Conservation (phyloP, 2,888 invertebrate genomes). For the Meganola albula region DNA sequence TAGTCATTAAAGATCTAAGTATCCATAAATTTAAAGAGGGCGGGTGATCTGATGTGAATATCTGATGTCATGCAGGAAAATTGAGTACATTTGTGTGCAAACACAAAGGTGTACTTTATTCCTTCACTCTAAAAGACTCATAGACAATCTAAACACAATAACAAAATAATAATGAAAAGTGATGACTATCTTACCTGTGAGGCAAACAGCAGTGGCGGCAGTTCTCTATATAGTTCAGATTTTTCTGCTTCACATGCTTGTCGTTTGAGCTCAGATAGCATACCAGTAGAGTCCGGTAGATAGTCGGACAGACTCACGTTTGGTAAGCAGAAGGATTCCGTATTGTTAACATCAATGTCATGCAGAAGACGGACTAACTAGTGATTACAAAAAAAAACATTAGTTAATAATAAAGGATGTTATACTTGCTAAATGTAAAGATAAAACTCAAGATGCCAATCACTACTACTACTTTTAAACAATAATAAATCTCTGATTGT, state of each 20-base stretch:
- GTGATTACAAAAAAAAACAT: background rate
- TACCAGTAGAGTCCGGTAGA: constrained; percentile 51
- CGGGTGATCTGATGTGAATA: too few relatives aligned
- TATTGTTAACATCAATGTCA: constrained; percentile 54
- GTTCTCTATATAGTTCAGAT: constrained; percentile 40
- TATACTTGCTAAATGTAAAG: background rate
- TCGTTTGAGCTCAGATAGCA: constrained; percentile 39
- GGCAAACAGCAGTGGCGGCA: constrained; percentile 55
- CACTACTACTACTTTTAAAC: background rate
- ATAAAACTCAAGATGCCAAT: background rate
- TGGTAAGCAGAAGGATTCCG: constrained; percentile 46
- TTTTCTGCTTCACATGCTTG: constrained; percentile 42
- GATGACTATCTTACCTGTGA: constrained; percentile 67
- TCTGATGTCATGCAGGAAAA: too few relatives aligned
- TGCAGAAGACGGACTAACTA: constrained; percentile 63
- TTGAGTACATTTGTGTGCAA: too few relatives aligned
- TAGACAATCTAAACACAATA: too few relatives aligned
- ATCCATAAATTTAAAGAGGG: too few relatives aligned
- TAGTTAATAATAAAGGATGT: background rate
- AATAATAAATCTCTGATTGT: too few relatives aligned
- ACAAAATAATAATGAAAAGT: too few relatives aligned
- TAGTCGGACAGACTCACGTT: constrained; percentile 56
- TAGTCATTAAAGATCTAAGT: too few relatives aligned
- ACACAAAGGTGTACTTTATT: too few relatives aligned
- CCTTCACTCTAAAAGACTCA: too few relatives aligned